Evolutionary conservation across 2,888 invertebrate genomes (phyloP), one percentile per base, ranked within the genome.

Genomic region (Apomyelois bistriatella): DNA sequence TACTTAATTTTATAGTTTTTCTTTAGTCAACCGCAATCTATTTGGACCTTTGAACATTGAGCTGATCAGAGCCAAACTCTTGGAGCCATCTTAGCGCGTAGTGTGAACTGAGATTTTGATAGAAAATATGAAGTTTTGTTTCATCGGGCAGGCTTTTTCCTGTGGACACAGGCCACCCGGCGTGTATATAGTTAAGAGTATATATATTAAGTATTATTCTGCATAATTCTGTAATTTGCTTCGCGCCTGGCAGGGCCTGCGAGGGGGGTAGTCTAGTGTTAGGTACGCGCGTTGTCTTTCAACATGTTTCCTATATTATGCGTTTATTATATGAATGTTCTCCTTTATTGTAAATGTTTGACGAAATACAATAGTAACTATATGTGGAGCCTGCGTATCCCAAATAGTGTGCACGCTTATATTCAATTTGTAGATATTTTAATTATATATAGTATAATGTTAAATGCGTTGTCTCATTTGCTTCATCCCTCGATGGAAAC

Each of bases 371-470:
- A 80, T 76, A 78, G 76, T 72, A 69, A 70, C 68, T 72, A 65
- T 76, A 70, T 75, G 72, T 68, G 82, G 77, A 78, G 73, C 71
- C 71, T 69, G 61, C 71, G 79, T 78, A 77, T 79, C 79, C 82
- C 78, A 63, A 68, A 82, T 85, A 84, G 86, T 79, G 80, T 82
- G 87, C 86, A 87, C 85, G 76, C 77, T 81, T 85, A 80, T 79
- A 81, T 86, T 85, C 85, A 80, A 88, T 86, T 87, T 90, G 90
- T 89, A 90, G 90, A 89, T 90, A 90, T 86, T 84, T n/a, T 89
- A 89, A 89, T 88, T 88, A 88, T 88, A 84, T 84, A 89, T 89
- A 90, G 87, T 86, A 85, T 88, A 90, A 90, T 87, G 84, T 86
- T 81, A 80, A 83, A 82, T 80, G 83, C 79, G 82, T 87, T 85